phyloP scores from a whole-genome alignment of 2,888 invertebrate genomes.

The Spatulosminthurus flaviceps region DNA sequence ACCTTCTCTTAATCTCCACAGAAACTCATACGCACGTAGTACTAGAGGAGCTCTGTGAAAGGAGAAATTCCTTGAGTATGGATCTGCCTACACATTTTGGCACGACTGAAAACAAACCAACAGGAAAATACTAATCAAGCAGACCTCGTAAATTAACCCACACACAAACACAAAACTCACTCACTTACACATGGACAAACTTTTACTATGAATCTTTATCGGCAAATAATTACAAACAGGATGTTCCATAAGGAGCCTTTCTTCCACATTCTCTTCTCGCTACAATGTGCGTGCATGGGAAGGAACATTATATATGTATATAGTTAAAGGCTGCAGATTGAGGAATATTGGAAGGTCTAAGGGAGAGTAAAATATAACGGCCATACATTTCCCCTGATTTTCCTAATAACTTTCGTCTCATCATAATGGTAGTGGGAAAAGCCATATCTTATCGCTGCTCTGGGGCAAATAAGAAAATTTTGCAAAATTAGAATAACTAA shows the following conservation, averaged over 20 bases:
- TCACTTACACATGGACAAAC: slow-evolving; percentile 9
- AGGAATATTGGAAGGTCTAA: no score
- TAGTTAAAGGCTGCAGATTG: no score
- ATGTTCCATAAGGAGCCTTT: neutral
- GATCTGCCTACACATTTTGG: neutral
- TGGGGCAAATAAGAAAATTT: slow-evolving; percentile 7
- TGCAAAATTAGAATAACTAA: slow-evolving; percentile 27
- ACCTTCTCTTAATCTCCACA: neutral
- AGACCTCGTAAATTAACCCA: slow-evolving; percentile 37
- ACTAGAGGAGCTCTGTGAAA: no score
- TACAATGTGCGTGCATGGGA: no score
- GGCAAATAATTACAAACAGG: slow-evolving; percentile 30
- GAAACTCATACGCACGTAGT: no score
- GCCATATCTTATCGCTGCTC: neutral
- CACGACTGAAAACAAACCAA: slow-evolving; percentile 11
- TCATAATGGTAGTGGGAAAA: neutral
- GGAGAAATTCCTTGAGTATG: no score
- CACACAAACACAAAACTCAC: slow-evolving; percentile 11
- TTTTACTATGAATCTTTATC: slow-evolving; percentile 36
- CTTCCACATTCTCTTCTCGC: neutral
- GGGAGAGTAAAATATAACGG: no score
- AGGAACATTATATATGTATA: no score
- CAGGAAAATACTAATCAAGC: slow-evolving; percentile 35
- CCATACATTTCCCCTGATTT: slow-evolving; percentile 3
- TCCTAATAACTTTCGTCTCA: neutral